Evolutionary conservation across 1,140 invertebrate genomes (phyloP).

Genomic region (Eupristina koningsbergeri): DNA sequence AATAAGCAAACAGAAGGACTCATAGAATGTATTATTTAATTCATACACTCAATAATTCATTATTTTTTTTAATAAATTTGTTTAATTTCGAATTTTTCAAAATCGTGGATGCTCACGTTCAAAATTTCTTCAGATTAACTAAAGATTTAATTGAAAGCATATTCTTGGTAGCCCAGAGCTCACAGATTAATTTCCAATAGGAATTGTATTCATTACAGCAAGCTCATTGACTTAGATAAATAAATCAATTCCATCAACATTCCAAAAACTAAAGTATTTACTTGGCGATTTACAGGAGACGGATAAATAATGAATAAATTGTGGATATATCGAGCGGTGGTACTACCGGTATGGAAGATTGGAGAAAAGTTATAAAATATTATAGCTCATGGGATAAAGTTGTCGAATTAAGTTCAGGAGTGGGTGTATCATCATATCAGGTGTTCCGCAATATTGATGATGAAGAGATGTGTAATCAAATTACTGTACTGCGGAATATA

Average conservation of each 20-base stretch:
- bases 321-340: background rate
- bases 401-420: background rate
- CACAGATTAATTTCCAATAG: background rate
- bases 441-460: background rate
- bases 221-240: background rate
- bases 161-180: background rate
- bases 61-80: background rate
- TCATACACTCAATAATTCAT: background rate
- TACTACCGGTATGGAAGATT: background rate
- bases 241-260: background rate
- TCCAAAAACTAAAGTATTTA: background rate
- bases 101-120: background rate
- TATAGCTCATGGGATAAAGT: background rate
- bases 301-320: background rate
- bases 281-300: background rate
- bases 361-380: background rate
- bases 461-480: background rate
- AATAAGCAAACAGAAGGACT: too few relatives aligned
- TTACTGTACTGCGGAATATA: background rate
- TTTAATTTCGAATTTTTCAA: background rate
- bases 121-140: background rate
- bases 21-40: too few relatives aligned
- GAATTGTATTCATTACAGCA: background rate
- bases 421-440: background rate
- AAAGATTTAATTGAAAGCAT: background rate